Conservation (phyloP, 2,113 vertebrate species). For the Stigmatopora nigra region DNA sequence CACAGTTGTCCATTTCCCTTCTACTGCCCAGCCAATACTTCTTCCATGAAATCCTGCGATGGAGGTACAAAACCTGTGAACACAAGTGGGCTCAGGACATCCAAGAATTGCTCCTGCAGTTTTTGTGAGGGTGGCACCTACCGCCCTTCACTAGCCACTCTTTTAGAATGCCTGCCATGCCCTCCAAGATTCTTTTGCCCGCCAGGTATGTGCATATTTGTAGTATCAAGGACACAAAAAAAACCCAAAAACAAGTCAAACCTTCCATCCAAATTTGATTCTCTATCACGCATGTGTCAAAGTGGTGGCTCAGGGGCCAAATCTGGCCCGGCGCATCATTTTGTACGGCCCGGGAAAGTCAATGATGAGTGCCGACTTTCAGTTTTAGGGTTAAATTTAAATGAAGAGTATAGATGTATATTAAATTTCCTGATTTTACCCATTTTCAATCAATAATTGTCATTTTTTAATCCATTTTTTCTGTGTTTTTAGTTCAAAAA, state of each 20-base stretch:
- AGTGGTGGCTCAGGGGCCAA: too few species aligned
- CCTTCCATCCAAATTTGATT: not conserved
- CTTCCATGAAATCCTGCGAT: slow-evolving; percentile 63
- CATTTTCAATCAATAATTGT: too few species aligned
- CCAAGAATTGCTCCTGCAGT: slow-evolving; percentile 70
- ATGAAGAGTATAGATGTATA: too few species aligned
- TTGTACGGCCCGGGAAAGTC: too few species aligned
- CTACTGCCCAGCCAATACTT: slow-evolving; percentile 80
- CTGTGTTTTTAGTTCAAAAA: too few species aligned
- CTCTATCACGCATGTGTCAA: too few species aligned
- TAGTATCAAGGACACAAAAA: not conserved
- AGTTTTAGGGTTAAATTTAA: too few species aligned
- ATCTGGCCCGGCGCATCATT: too few species aligned
- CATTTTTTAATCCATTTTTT: too few species aligned
- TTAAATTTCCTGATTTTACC: too few species aligned
- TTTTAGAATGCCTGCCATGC: slow-evolving; percentile 73
- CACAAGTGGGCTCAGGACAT: slow-evolving; percentile 70
- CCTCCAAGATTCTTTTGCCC: slow-evolving; percentile 81
- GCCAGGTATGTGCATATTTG: slow-evolving; percentile 58
- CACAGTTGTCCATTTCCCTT: slow-evolving; percentile 81
- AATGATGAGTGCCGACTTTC: too few species aligned
- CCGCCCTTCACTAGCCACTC: slow-evolving; percentile 40
- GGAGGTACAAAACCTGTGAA: slow-evolving; percentile 79
- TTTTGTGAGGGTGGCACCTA: slow-evolving; percentile 78
- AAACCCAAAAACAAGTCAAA: not conserved